phyloP scores from a whole-genome alignment of 1,140 invertebrate species.

The Trichomalopsis sarcophagae region DNA sequence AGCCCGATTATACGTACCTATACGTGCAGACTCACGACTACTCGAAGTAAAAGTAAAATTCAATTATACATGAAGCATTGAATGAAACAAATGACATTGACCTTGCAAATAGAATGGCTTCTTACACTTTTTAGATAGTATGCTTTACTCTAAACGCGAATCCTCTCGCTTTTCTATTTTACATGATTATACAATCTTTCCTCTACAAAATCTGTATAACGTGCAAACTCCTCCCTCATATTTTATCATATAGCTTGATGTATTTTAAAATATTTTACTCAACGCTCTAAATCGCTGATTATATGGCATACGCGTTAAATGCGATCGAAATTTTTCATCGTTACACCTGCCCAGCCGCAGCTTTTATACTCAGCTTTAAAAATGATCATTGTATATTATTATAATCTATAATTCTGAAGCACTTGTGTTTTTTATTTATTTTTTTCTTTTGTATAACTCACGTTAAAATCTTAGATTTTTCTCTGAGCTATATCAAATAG shows the following conservation, averaged over 20 bases:
- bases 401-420: slow-evolving; percentile 29
- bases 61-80: slow-evolving; percentile 18
- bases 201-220: not conserved
- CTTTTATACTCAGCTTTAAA: not conserved
- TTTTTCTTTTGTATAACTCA: not conserved
- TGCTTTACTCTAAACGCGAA: not conserved
- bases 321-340: not conserved
- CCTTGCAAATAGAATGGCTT: slow-evolving; percentile 18
- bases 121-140: slow-evolving; percentile 20
- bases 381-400: not conserved
- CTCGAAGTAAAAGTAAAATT: slow-evolving; percentile 24
- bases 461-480: slow-evolving; percentile 29
- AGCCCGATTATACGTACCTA: slow-evolving; percentile 57
- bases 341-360: not conserved
- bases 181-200: slow-evolving; percentile 9
- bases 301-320: slow-evolving; percentile 28
- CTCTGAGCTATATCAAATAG: slow-evolving; percentile 28
- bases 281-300: slow-evolving; percentile 22
- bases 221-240: not conserved
- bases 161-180: slow-evolving; percentile 25
- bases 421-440: slow-evolving; percentile 9
- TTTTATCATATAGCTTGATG: not conserved
- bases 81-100: slow-evolving; percentile 9
- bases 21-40: slow-evolving; percentile 52
- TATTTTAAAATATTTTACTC: slow-evolving; percentile 20